Conservation (phyloP, 2,113 vertebrate genomes). For the Varanus komodoensis region DNA sequence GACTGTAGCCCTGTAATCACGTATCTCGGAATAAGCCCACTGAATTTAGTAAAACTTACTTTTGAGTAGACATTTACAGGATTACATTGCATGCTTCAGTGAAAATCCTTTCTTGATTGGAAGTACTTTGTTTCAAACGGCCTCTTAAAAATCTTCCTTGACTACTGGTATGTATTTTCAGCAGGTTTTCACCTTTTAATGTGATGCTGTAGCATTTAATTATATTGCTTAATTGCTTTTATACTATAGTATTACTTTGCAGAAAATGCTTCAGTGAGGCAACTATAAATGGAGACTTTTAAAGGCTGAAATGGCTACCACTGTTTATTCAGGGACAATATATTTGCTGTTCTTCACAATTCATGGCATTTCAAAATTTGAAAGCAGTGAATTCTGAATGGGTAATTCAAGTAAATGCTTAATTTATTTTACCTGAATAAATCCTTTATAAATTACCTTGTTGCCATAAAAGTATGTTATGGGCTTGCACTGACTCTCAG, state of each 20-base stretch:
- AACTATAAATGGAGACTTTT: slow-evolving; percentile 43
- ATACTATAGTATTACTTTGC: slow-evolving; percentile 55
- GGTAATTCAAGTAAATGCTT: too few relatives aligned
- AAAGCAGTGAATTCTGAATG: slow-evolving; percentile 57
- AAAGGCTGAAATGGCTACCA: slow-evolving; percentile 48
- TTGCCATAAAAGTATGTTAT: slow-evolving; percentile 14
- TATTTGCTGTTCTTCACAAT: slow-evolving; percentile 54
- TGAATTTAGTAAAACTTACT: not conserved
- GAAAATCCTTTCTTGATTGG: slow-evolving; percentile 59
- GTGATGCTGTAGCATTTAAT: slow-evolving; percentile 73
- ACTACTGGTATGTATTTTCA: slow-evolving; percentile 52
- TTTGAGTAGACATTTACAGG: not conserved
- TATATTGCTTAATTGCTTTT: slow-evolving; percentile 59
- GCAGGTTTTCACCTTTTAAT: slow-evolving; percentile 46
- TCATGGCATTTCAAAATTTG: slow-evolving; percentile 60
- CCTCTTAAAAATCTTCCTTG: slow-evolving; percentile 61
- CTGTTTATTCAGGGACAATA: slow-evolving; percentile 50
- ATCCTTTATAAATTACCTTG: slow-evolving; percentile 31
- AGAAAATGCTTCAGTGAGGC: slow-evolving; percentile 31
- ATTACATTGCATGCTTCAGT: slow-evolving; percentile 55
- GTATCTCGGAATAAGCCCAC: not conserved
- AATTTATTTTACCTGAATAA: slow-evolving; percentile 18
- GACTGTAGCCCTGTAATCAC: not conserved
- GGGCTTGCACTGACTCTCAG: slow-evolving; percentile 41
- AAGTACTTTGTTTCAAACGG: slow-evolving; percentile 61